Evolutionary conservation across 2,113 vertebrate genomes (phyloP).

Genomic region (Passer montanus): DNA sequence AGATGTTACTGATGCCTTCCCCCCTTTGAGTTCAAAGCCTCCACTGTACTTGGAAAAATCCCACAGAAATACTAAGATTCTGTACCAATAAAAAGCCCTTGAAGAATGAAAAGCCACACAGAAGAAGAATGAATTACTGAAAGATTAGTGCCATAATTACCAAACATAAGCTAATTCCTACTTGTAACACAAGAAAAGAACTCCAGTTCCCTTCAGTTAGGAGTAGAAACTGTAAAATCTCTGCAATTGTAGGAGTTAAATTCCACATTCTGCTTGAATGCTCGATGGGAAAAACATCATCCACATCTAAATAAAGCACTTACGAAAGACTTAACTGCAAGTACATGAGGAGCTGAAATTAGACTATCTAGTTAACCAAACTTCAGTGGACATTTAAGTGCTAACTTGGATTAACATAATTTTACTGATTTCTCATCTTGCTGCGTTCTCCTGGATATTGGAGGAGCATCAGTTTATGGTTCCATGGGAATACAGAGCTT

Average conservation of each 20-base stretch:
- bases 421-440: neutral
- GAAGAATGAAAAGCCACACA: neutral
- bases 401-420: neutral
- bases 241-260: neutral
- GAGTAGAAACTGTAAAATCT: neutral
- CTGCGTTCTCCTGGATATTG: neutral
- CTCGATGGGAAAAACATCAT: neutral
- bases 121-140: neutral
- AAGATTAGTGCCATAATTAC: neutral
- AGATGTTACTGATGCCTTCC: neutral
- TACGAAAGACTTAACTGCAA: neutral
- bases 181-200: neutral
- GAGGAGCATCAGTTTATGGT: neutral
- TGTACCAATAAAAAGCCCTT: neutral
- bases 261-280: neutral
- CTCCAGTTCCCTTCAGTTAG: neutral
- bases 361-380: neutral
- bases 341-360: neutral
- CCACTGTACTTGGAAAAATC: neutral
- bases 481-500: neutral
- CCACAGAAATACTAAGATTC: neutral
- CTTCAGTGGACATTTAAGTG: neutral
- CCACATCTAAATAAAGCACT: neutral
- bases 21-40: neutral
- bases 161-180: neutral